Evolutionary conservation across 2,797 vertebrate genomes (phyloP).

Genomic region (Macropus fuliginosus): DNA sequence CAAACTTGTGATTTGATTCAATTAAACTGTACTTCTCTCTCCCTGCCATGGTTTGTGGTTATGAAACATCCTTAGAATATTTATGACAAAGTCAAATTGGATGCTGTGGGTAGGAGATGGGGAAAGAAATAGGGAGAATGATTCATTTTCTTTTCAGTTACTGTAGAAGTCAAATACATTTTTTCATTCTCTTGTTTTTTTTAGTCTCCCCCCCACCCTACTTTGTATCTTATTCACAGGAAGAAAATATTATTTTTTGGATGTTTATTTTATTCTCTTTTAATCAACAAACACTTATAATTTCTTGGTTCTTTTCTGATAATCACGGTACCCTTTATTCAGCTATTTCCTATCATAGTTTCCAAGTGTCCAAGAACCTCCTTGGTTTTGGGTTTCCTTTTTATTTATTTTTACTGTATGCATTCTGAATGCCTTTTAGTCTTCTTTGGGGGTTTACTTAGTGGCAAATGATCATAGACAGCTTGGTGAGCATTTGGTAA

Average conservation of each 20-base stretch:
- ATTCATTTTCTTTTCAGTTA: slow-evolving; percentile 56
- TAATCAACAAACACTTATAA: neutral
- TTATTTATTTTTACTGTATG: neutral
- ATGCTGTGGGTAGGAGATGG: neutral
- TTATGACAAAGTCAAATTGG: slow-evolving; percentile 40
- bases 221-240: slow-evolving; percentile 48
- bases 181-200: slow-evolving; percentile 74
- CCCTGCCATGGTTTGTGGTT: slow-evolving; percentile 1
- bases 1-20: slow-evolving; percentile 39
- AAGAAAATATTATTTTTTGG: slow-evolving; percentile 43
- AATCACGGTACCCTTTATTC: neutral
- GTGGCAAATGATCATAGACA: slow-evolving; percentile 30
- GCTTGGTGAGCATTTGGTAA: slow-evolving; percentile 51
- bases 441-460: neutral
- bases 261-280: slow-evolving; percentile 38
- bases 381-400: neutral
- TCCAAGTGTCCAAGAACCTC: slow-evolving; percentile 9
- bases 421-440: neutral
- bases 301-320: neutral
- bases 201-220: slow-evolving; percentile 57
- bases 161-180: slow-evolving; percentile 63
- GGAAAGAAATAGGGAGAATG: slow-evolving; percentile 49
- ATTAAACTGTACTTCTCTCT: slow-evolving; percentile 27
- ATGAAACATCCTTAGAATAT: slow-evolving; percentile 55
- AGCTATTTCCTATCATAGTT: neutral